Base-by-base conservation (phyloP, 2,113 vertebrate genomes). In the Willisornis vidua region DNA sequence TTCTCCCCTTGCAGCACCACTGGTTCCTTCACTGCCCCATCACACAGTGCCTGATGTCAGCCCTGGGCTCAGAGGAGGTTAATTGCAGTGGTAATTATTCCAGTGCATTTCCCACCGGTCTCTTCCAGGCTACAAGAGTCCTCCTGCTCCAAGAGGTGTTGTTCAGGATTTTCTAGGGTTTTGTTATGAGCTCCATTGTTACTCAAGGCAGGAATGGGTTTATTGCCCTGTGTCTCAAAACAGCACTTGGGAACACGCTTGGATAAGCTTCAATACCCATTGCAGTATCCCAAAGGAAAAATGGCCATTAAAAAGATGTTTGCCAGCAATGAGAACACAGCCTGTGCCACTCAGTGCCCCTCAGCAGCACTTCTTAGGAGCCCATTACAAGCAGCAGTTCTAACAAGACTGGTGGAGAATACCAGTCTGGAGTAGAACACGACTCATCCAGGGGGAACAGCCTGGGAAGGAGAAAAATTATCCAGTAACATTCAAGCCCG, bases 31-130 rank as follows among this genome's bases (percentile, higher is more conserved):
- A 2, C 58, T 54, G 57, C 37, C 19, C 29, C 31, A 6, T 22
- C 0, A 0, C 33, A 15, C 39, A 29, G 72, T 1, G 46, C 84
- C 68, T 26, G 59, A 51, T 8, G 1, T 20, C 52, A 37, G 55
- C 49, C 49, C 85, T 5, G 0, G 25, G 67, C 54, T 45, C 70
- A 24, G 85, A 48, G 0, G 3, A 89, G 85, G 90, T 61, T 79
- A 63, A 80, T 2, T 26, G 63, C 58, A 25, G 70, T 1, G 0
- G 45, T 28, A 14, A 52, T 54, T 26, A 13, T 7, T 39, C 3
- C 1, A 43, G 70, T 5, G 43, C 35, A 0, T 35, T 79, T 75
- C 88, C 81, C 89, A 75, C 80, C 6, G 0, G 19, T 25, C 24
- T 74, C 31, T 57, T 26, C 29, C 3, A 84, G 37, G 2, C 57